phyloP scores from a whole-genome alignment of 1,140 invertebrate genomes.

The Bombus difficillimus region DNA sequence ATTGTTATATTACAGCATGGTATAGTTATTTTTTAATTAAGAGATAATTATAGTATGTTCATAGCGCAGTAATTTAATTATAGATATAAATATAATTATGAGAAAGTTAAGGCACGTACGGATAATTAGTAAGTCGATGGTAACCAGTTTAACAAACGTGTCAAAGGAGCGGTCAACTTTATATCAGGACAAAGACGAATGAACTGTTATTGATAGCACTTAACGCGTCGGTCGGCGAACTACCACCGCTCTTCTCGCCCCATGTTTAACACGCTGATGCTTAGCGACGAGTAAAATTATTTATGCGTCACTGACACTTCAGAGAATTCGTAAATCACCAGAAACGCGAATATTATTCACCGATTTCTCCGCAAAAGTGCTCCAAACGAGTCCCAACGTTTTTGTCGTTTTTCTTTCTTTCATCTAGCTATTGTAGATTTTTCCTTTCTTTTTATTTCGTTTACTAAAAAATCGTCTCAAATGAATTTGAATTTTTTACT shows the following conservation, averaged over 20 bases:
- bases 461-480: no score
- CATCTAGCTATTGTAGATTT: not conserved
- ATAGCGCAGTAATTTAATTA: no score
- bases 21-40: no score
- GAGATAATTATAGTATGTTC: no score
- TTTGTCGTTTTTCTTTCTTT: not conserved
- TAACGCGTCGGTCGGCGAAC: constrained; percentile 22
- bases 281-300: constrained; percentile 25
- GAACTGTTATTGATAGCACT: constrained; percentile 45
- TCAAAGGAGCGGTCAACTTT: constrained; percentile 63
- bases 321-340: not conserved
- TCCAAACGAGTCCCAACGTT: no score
- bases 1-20: no score
- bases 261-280: not conserved
- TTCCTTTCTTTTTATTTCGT: not conserved
- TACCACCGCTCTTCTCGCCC: not conserved
- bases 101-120: not conserved
- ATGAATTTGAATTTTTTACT: no score
- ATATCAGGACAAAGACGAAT: constrained; percentile 62
- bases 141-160: constrained; percentile 63
- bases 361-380: not conserved
- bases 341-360: not conserved
- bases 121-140: constrained; percentile 56
- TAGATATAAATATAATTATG: no score
- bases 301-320: constrained; percentile 23